Evolutionary conservation across 2,888 invertebrate species (phyloP), one percentile per base, ranked within the genome.

Genomic region (Calliopum simillimum): DNA sequence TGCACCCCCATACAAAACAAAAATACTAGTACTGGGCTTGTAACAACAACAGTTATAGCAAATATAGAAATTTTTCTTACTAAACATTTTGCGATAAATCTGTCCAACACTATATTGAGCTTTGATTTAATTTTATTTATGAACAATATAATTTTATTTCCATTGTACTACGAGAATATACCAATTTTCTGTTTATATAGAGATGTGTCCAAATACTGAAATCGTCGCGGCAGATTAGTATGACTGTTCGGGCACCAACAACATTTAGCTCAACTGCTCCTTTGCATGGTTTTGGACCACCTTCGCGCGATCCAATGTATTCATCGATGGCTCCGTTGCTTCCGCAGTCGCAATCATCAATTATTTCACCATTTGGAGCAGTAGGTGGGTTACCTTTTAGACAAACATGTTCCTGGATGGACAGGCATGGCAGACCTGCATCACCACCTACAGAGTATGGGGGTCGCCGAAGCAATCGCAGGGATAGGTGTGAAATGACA

Each of bases 401-500:
- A 69, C 95, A 95, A 80, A 94, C 94, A 65, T 97, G 96, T 87
- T 94, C 95, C 71, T 97, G 97, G 97, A 95, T 97, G 91, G 96
- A 97, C 87, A 89, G 95, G 70, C 93, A 94, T 81, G 97, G 97
- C 4, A 88, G 96, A 74, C 94, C 96, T 1, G 95, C 91, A 23
- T 97, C 97, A 41, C 97, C 97, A 63, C 92, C 92, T 21, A 84
- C 89, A 79, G 92, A 92, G 82, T 90, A 89, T 81, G 85, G 85
- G 65, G 85, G 86, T 64, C 79, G 86, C 71, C 81, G 85, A 51
- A 85, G 81, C 75, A 86, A 85, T 66, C 82, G 86, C 59, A 79
- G 86, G 70, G 86, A 86, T 79, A 81, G 86, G 86, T 86, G 74
- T 68, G 23, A 49, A 13, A 1, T 11, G 47, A 49, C 5, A 47